Evolutionary conservation across 2,888 invertebrate species (phyloP), one percentile per base, ranked within the genome.

Genomic region (Loripinus fragilis): DNA sequence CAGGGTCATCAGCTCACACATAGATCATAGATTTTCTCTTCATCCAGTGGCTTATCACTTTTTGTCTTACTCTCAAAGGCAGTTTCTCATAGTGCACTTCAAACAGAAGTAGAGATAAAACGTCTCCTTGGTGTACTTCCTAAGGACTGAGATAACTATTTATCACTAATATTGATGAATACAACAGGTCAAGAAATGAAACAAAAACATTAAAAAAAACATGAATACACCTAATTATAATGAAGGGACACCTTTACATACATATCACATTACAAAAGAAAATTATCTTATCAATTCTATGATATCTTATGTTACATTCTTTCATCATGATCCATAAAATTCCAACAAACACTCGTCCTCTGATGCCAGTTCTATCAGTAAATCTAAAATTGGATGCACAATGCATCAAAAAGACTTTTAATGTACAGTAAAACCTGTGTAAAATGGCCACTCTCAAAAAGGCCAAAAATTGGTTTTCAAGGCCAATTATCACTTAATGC

Each of bases 201-300:
- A 60, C 60, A 60, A 60, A 52, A 60, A 60, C 60, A 60, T 60
- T 60, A 33, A 60, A 60, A 60, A 60, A 60, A 60, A 60, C 33
- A 60, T 60, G 60, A 60, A 60, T 60, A 60, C 60, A 60, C 20
- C 60, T 60, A 60, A 28, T 60, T 33, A n/a, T 60, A 60, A 60
- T 60, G 60, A 60, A 60, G 60, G 60, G 60, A 60, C 60, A 60
- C 60, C 3, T 17, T 60, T 33, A 33, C 33, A 60, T 33, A 60
- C 33, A 60, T 33, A 60, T 60, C 30, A 33, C 60, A 60, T 33
- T 20, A 28, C 28, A 60, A 60, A 60, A 60, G 12, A 38, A 8
- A 8, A 8, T 38, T 38, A 38, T 38, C 38, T 23, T 28, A 60
- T 60, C 23, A n/a, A 60, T 60, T 60, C 60, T 33, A 60, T 33